Evolutionary conservation across 2,888 invertebrate species (phyloP).

Genomic region (Meta bourneti): DNA sequence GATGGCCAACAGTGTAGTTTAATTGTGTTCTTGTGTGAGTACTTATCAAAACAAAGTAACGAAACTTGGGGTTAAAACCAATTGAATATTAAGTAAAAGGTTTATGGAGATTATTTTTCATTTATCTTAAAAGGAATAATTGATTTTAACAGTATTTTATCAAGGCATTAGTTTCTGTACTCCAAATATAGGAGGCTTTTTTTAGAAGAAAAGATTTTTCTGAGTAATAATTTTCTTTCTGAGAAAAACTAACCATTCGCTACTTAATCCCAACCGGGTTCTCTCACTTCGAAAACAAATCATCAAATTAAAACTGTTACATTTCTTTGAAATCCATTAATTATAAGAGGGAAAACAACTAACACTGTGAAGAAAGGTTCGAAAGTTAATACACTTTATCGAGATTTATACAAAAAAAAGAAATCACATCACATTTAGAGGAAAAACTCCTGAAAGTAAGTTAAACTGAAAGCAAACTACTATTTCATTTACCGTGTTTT

Average conservation of each 20-base stretch:
- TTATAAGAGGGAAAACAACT: not conserved
- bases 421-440: not conserved
- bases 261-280: not conserved
- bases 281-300: not conserved
- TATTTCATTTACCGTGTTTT: not conserved
- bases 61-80: too few relatives aligned
- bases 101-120: not conserved
- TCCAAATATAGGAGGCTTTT: not conserved
- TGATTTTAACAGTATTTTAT: not conserved
- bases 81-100: too few relatives aligned
- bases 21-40: too few relatives aligned
- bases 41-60: too few relatives aligned
- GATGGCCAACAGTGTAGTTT: too few relatives aligned
- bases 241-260: not conserved
- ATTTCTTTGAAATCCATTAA: not conserved
- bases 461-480: constrained; percentile 7
- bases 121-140: not conserved
- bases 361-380: not conserved
- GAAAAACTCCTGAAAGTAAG: not conserved
- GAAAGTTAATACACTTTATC: constrained; percentile 22
- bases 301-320: constrained; percentile 13
- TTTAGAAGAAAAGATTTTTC: not conserved
- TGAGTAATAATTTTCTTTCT: not conserved
- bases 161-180: not conserved
- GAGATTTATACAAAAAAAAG: not conserved